Evolutionary conservation across 2,888 invertebrate species (phyloP), one percentile per base, ranked within the genome.

Genomic region (Nemapogon koenigi): DNA sequence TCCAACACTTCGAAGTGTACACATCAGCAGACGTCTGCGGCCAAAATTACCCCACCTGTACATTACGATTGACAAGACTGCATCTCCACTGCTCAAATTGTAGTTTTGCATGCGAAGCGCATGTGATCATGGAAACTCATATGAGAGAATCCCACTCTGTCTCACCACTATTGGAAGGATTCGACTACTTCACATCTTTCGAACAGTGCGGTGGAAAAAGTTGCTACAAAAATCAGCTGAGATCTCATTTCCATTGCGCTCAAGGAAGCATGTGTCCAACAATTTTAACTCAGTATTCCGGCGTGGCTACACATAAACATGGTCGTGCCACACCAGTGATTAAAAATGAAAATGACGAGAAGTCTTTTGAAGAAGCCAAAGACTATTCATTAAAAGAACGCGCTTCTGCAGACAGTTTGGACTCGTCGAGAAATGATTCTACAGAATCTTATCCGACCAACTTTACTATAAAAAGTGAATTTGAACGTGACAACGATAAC

Each of bases 61-160:
- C 85, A 15, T 84, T 85, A 43, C 67, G 86, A 39, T 70, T 82
- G 47, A 81, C 85, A 3, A 83, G 85, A 45, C 81, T 86, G 32
- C 96, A 96, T 62, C 90, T 88, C 53, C 96, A 96, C 60, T 96
- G 95, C 70, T 88, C 87, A 29, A 88, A 91, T 49, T 96, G 95
- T 59, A 88, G 91, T 55, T 93, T 90, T 52, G 87, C 90, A 7
- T 89, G 91, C 1, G 90, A 92, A 57, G 83, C 87, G 33, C 86
- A 90, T 41, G 87, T 89, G 43, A 84, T 88, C 25, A 83, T 94
- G 50, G 84, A 90, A 42, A 85, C 89, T 50, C 95, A 95, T 57
- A 87, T 91, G 63, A 86, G 90, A 52, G 93, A 94, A 61, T 91
- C 90, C 51, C 94, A 95, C 62, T 89, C 89, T 45, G 86, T 90